Base-by-base conservation (phyloP, 2,113 vertebrate genomes). In the Scatophagus argus region DNA sequence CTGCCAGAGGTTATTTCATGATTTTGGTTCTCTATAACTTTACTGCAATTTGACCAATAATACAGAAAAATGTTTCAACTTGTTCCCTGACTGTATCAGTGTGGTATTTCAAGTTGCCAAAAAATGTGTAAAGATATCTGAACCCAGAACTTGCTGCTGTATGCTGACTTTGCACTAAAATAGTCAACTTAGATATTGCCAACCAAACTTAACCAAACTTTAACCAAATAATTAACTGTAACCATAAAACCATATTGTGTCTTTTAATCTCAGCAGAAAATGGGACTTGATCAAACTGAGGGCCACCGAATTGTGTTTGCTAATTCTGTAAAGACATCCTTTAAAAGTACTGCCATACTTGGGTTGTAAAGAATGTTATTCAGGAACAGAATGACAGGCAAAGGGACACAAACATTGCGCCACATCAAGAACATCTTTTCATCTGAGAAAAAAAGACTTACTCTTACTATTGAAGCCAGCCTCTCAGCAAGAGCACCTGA, bases 211-310 rank as follows among this genome's bases (percentile, higher is more conserved):
- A n/a, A n/a, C 16, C 19, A 14, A 36, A 36, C 23, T 38, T 14
- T 14, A 44, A 13, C 46, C 32, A 27, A n/a, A n/a, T n/a, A n/a
- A n/a, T n/a, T n/a, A n/a, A 46, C 43, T 32, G 13, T 25, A 3
- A 36, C 8, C 55, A 31, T 27, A 27, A 61, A 78, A 38, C 32
- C 0, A 31, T 16, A 19, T 23, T 6, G 51, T 34, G 0, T 31
- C 2, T 14, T 25, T 66, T 38, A 5, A 67, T 41, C 49, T 25
- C 2, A 47, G 29, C 47, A 34, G 16, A 67, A 61, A 54, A 23
- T 21, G 9, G 38, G 38, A 38, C 6, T 17, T 66, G 25, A 39
- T 67, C 23, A 19, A 74, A 58, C 9, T 54, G 36, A 84, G 7
- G n/a, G n/a, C 7, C 21, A 29, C 1, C 61, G 19, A 7, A 54